Evolutionary conservation across 2,888 invertebrate genomes (phyloP).

Genomic region (Meloe dianella): DNA sequence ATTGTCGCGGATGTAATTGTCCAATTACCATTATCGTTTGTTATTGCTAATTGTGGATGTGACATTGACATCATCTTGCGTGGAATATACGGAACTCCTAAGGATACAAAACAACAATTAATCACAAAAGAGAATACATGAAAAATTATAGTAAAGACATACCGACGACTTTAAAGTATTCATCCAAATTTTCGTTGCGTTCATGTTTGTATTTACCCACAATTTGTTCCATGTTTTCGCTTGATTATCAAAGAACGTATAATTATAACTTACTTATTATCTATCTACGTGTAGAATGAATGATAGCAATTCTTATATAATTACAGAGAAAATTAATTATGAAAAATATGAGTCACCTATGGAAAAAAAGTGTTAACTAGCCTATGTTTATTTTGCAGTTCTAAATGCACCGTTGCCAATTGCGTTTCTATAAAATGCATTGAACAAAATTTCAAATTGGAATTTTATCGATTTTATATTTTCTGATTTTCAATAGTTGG

Average conservation of each 20-base stretch:
- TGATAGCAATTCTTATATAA: background rate
- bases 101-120: background rate
- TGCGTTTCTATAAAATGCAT: too few species aligned
- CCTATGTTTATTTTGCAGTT: too few species aligned
- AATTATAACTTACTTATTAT: background rate
- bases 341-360: background rate
- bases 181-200: constrained; percentile 70
- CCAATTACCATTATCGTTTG: constrained; percentile 64
- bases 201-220: constrained; percentile 69
- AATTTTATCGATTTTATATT: too few species aligned
- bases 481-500: too few species aligned
- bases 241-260: background rate
- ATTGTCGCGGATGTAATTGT: constrained; percentile 65
- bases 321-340: background rate
- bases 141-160: constrained; percentile 48
- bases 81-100: constrained; percentile 70
- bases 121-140: too few species aligned
- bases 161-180: constrained; percentile 70
- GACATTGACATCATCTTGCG: constrained; percentile 70
- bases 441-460: too few species aligned
- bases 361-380: too few species aligned
- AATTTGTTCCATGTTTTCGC: constrained; percentile 63
- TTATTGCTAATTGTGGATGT: constrained; percentile 67
- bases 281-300: background rate
- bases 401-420: too few species aligned